Conservation (phyloP, 2,113 vertebrate species). For the Catagonus wagneri region DNA sequence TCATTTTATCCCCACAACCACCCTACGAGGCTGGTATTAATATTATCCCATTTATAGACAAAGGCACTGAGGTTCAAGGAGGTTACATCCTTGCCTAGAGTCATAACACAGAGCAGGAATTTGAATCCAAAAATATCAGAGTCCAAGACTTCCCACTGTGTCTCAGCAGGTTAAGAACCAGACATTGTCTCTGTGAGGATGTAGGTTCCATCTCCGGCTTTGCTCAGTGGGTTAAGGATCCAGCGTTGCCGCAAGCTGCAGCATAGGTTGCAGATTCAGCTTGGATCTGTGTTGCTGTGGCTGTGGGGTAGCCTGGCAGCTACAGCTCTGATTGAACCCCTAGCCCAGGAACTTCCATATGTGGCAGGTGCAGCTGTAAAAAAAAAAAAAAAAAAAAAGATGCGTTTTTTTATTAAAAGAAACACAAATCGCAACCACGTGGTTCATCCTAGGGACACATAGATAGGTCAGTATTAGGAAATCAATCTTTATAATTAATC, state of each 20-base stretch:
- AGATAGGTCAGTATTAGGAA: not conserved
- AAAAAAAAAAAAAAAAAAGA: too few relatives aligned
- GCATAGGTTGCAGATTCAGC: too few relatives aligned
- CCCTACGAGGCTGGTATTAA: not conserved
- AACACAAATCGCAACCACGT: not conserved
- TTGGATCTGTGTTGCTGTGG: too few relatives aligned
- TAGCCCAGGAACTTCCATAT: too few relatives aligned
- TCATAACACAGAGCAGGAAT: not conserved
- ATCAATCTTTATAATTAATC: not conserved
- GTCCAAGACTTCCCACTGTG: not conserved
- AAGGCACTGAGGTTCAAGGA: not conserved
- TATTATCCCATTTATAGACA: not conserved
- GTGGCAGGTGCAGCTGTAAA: too few relatives aligned
- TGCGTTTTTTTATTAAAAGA: not conserved
- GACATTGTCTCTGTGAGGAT: too few relatives aligned
- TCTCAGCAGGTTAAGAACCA: too few relatives aligned
- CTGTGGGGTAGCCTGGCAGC: too few relatives aligned
- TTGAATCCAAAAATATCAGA: not conserved
- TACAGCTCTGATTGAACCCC: too few relatives aligned
- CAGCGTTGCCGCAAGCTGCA: too few relatives aligned
- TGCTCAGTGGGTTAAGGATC: too few relatives aligned
- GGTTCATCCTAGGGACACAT: conserved; percentile 6
- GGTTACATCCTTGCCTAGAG: not conserved
- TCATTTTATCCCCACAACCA: not conserved
- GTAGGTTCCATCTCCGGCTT: too few relatives aligned